Base-by-base conservation (phyloP, 1,140 invertebrate genomes). In the Solenopsis fugax region DNA sequence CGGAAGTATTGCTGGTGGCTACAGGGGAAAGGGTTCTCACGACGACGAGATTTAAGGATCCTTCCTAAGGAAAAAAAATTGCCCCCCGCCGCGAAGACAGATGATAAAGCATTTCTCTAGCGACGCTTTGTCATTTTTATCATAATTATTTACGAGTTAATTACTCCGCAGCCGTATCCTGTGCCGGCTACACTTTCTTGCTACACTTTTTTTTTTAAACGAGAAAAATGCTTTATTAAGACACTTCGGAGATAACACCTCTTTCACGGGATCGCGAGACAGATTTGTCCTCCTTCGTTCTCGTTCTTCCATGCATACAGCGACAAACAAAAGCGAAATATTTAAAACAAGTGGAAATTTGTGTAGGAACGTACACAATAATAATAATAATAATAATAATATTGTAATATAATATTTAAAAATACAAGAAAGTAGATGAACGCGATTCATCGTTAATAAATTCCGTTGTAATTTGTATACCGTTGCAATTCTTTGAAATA, bases 61-160 rank as follows among this genome's bases (percentile, higher is more conserved):
- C 80, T 86, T 90, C 37, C 69, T 65, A 62, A 71, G 41, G 62
- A 75, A 65, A 85, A 73, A 88, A 88, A 91, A 85, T 88, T 77
- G n/a, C 65, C 77, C 48, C 29, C 80, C 72, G n/a, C 62, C 54
- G 18, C 67, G 58, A 60, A 84, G 71, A 65, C 45, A 67, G 87
- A 90, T 89, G 93, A 94, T 94, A 94, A 94, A 94, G 90, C 78
- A 89, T 92, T 93, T 90, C 91, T 91, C 87, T 85, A 77, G 41
- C 77, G 60, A 69, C 77, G 81, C 90, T 94, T 94, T 94, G 92
- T 95, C 94, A 94, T 94, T 93, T 95, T 95, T 94, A 95, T 95
- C 94, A 90, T 91, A 94, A 94, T 95, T 94, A 94, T 94, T 95
- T 92, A 93, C 92, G 90, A 91, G 92, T 93, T 95, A 94, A 94